phyloP scores from a whole-genome alignment of 2,113 vertebrate genomes.

The Apaloderma vittatum region DNA sequence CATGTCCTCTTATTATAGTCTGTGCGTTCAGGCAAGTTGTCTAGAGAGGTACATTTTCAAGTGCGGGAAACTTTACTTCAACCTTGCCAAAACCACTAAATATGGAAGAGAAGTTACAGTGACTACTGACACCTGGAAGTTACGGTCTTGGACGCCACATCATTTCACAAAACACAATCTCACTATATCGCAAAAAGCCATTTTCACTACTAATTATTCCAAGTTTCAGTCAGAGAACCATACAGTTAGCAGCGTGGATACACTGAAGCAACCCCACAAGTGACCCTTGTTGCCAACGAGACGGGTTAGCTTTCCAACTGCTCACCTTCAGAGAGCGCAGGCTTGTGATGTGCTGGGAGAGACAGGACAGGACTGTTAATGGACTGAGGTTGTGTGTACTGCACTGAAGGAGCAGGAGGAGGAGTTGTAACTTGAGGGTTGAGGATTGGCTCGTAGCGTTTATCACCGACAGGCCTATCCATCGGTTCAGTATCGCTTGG shows the following conservation, averaged over 20 bases:
- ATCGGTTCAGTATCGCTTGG: constrained; percentile 78
- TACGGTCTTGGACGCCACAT: neutral
- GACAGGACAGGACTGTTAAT: constrained; percentile 74
- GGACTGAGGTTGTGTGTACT: constrained; percentile 83
- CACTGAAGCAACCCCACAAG: neutral
- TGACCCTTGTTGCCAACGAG: neutral
- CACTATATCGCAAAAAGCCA: neutral
- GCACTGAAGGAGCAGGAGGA: constrained; percentile 81
- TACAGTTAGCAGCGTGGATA: rapidly evolving
- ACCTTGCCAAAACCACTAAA: neutral
- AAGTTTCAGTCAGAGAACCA: neutral
- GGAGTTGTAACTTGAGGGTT: constrained; percentile 85
- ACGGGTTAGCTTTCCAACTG: neutral
- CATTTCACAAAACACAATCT: neutral
- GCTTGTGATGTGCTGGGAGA: constrained; percentile 87
- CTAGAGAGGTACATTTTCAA: neutral
- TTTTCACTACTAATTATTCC: neutral
- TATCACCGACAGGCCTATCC: constrained; percentile 90
- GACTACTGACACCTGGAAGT: neutral
- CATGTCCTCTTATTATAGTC: neutral
- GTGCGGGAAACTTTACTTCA: neutral
- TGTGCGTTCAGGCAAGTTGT: neutral
- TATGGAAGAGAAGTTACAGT: neutral
- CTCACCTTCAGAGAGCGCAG: constrained; percentile 88
- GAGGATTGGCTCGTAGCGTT: constrained; percentile 87